Base-by-base conservation (phyloP, 2,888 invertebrate genomes). In the Cosmorhoe ocellata region DNA sequence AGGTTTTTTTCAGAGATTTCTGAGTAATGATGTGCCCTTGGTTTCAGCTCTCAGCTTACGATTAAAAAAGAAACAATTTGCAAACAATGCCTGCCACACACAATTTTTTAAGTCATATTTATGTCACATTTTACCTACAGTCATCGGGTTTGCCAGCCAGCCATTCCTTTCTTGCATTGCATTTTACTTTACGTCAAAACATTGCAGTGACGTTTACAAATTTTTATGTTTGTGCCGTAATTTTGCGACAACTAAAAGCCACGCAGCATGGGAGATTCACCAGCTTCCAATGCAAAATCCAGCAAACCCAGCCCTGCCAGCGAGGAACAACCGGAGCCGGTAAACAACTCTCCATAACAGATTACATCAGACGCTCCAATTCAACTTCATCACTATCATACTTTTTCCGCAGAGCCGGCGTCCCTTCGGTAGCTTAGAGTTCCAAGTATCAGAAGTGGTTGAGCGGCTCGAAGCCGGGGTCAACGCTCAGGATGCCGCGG, bases 361-460 rank as follows among this genome's bases (percentile, higher is more conserved):
- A 11, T 38, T 52, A 52, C 50, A 61, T 55, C 50, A 49, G 50
- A 32, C 10, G 12, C 45, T 7, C 24, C 7, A 5, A 24, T 26
- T 33, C 44, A 50, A 33, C 41, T 40, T 51, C 37, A 27, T 47
- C 18, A 56, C 39, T 30, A 38, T 44, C 39, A 49, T 54, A 27
- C 28, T 70, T 78, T n/a, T 60, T 77, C 64, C 56, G 49, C 71
- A 93, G 93, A 91, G 92, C 84, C 92, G 92, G 77, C 92, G 92
- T 64, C 92, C 92, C 32, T 86, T 93, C 67, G 93, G 92, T 40
- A 92, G 92, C 56, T 71, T 95, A 64, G 94, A 94, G 78, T 92
- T 94, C 79, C 93, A 94, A 79, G 94, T 94, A 41, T 94, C 94
- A 2, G 93, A 94, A 75, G 93, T 94, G 62, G 92, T 95, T 44